Percentiles rank a stretch among this genome's conserved stretches.
Conservation (phyloP, 2,888 invertebrate species). For the Ophion ellenae region DNA sequence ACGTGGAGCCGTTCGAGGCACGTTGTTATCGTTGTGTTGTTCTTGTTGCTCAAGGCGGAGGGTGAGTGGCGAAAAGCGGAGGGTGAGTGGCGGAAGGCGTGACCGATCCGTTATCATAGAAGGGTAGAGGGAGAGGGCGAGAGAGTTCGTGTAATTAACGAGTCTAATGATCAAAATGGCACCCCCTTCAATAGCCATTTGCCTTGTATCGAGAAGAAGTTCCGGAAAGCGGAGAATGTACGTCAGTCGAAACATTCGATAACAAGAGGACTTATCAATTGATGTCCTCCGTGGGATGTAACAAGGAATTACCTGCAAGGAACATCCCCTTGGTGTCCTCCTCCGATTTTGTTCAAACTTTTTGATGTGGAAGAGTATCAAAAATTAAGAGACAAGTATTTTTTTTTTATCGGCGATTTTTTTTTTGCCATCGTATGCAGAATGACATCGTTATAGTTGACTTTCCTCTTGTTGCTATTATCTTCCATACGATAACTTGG, state of each 20-base stretch:
- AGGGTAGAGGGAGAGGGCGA: not conserved
- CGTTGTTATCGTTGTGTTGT: conserved; percentile 42
- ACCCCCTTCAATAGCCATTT: conserved; percentile 17
- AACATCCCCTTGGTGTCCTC: no score
- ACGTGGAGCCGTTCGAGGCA: conserved; percentile 28
- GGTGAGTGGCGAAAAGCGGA: not conserved
- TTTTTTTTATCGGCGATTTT: no score
- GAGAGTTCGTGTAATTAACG: conserved; percentile 47
- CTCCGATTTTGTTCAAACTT: no score
- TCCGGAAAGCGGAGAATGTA: not conserved
- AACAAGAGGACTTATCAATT: not conserved
- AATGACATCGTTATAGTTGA: no score
- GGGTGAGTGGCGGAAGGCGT: conserved; percentile 12
- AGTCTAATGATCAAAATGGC: conserved; percentile 33
- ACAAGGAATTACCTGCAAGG: no score
- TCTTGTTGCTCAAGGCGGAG: not conserved
- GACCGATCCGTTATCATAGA: conserved; percentile 52
- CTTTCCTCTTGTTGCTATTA: no score
- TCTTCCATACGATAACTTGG: not conserved
- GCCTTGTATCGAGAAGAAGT: not conserved
- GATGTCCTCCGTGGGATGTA: no score
- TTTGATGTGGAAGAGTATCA: no score
- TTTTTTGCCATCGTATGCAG: no score
- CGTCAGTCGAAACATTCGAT: not conserved
- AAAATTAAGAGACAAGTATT: no score